Percentiles rank a stretch among this genome's conserved stretches.
phyloP scores from a whole-genome alignment of 2,113 vertebrate species.

The Dipodomys merriami region DNA sequence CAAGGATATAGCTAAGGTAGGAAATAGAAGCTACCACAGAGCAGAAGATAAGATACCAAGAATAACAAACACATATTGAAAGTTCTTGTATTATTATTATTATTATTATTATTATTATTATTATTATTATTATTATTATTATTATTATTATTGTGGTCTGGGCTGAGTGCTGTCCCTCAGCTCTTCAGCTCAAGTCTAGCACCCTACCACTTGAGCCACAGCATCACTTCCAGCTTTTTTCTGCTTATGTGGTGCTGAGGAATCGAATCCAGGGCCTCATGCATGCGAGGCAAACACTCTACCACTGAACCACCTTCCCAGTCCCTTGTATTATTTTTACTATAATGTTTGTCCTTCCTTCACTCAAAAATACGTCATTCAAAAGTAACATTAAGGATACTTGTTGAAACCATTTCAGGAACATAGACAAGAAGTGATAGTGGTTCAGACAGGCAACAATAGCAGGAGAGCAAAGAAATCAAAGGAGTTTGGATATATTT shows the following conservation, averaged over 20 bases:
- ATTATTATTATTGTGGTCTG: no score
- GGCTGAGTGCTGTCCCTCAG: no score
- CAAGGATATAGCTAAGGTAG: not conserved
- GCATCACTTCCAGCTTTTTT: no score
- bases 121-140: not conserved
- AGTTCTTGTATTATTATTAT: not conserved
- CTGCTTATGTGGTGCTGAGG: no score
- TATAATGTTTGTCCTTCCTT: not conserved
- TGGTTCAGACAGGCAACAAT: not conserved
- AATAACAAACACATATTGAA: not conserved
- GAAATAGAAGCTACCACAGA: not conserved
- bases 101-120: not conserved
- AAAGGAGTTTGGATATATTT: not conserved
- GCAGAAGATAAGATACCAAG: not conserved
- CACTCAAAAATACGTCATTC: not conserved
- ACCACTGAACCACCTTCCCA: no score
- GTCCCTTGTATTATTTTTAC: not conserved
- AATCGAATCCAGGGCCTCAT: no score
- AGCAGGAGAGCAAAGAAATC: not conserved
- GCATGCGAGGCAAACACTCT: no score
- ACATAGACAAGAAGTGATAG: not conserved
- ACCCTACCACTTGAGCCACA: no score
- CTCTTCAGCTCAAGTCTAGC: no score
- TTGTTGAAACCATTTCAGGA: not conserved
- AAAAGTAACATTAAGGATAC: not conserved